Evolutionary conservation across 2,888 invertebrate genomes (phyloP).

Genomic region (Syritta pipiens): DNA sequence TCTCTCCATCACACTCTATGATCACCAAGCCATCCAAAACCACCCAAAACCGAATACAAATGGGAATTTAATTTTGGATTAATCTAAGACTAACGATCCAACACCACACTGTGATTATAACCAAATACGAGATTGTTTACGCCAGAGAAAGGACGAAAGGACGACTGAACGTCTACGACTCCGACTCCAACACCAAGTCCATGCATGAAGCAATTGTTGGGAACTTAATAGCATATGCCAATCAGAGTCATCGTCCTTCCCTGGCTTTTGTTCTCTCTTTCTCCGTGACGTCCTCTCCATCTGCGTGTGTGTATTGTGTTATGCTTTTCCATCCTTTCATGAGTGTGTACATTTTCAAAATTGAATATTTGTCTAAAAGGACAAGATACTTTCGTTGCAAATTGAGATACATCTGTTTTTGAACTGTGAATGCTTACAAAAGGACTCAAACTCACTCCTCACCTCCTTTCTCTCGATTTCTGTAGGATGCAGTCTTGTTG

Average conservation of each 20-base stretch:
- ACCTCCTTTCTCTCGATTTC: background rate
- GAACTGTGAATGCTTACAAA: slow-evolving; percentile 40
- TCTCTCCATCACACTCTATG: background rate
- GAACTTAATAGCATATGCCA: slow-evolving; percentile 58
- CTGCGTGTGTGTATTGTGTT: slow-evolving; percentile 8
- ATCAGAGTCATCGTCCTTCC: slow-evolving; percentile 50
- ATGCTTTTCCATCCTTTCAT: background rate
- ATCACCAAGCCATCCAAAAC: background rate
- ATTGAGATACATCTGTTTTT: slow-evolving; percentile 66
- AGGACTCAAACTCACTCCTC: too few species aligned
- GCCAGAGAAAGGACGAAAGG: slow-evolving; percentile 5
- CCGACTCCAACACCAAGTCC: too few species aligned
- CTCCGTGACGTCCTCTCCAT: background rate
- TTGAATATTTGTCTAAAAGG: slow-evolving; percentile 54
- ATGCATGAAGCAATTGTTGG: slow-evolving; percentile 29
- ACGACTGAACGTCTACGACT: too few species aligned
- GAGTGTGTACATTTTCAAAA: slow-evolving; percentile 41
- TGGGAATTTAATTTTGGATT: slow-evolving; percentile 62
- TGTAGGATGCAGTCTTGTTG: too few species aligned
- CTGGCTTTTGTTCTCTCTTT: slow-evolving; percentile 14
- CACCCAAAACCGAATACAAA: slow-evolving; percentile 30
- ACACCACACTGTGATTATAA: slow-evolving; percentile 66
- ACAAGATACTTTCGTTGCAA: slow-evolving; percentile 59
- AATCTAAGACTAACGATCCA: slow-evolving; percentile 64
- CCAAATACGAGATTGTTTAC: slow-evolving; percentile 57